These are phyloP conservation scores for Drosophila nr. fundita DNA, from an alignment of 2,888 invertebrate species.

Conservation along the genomic window DNA sequence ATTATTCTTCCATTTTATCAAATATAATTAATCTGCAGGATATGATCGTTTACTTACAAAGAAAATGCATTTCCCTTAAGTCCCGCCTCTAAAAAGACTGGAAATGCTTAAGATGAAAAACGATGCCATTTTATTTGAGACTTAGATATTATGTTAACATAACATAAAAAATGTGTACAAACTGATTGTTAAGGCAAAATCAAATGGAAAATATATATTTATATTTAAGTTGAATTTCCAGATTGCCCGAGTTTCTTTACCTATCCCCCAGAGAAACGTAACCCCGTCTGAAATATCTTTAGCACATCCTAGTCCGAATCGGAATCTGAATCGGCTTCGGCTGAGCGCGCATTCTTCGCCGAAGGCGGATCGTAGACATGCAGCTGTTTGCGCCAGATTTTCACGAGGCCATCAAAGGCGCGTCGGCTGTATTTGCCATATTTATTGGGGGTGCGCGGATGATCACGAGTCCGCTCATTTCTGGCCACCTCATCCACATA, in stretches of 20 bases:
- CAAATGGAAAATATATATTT: slow-evolving; percentile 15
- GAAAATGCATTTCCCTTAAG: neutral
- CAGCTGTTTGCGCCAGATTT: slow-evolving; percentile 93
- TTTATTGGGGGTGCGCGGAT: slow-evolving; percentile 96
- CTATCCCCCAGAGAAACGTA: slow-evolving; percentile 9
- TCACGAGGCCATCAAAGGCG: slow-evolving; percentile 96
- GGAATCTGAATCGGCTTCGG: slow-evolving; percentile 58
- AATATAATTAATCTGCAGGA: neutral
- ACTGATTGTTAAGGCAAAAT: slow-evolving; percentile 11
- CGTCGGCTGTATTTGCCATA: slow-evolving; percentile 94
- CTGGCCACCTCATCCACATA: slow-evolving; percentile 89
- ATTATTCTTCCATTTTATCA: neutral
- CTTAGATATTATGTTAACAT: slow-evolving; percentile 50
- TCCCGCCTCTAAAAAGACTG: neutral
- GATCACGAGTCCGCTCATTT: slow-evolving; percentile 88
- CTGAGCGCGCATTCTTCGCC: slow-evolving; percentile 10
- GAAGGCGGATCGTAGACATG: slow-evolving; percentile 91
- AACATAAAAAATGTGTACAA: slow-evolving; percentile 37
- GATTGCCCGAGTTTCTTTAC: slow-evolving; percentile 28
- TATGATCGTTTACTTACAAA: neutral
- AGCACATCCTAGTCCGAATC: slow-evolving; percentile 58
- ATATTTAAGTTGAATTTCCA: neutral
- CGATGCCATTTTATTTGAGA: slow-evolving; percentile 64
- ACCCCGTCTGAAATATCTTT: neutral
- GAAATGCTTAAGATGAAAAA: slow-evolving; percentile 29